Conservation (phyloP, 2,797 vertebrate genomes). For the Lycodopsis pacificus region DNA sequence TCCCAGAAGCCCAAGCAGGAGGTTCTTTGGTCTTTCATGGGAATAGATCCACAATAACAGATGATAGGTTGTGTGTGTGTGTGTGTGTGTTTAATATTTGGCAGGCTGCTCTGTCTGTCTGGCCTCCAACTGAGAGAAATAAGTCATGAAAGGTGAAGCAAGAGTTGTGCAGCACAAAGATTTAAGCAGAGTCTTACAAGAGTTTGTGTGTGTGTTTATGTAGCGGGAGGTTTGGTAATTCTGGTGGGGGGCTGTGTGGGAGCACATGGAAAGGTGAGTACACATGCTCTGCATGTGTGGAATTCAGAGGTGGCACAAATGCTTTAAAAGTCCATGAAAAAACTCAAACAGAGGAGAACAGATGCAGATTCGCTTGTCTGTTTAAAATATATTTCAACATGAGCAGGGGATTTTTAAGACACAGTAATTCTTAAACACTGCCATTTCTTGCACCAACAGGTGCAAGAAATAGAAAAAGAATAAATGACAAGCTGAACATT, state of each 20-base stretch:
- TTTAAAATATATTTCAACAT: constrained; percentile 19
- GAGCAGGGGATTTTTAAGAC: constrained; percentile 2
- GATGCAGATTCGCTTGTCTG: constrained; percentile 8
- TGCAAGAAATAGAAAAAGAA: constrained; percentile 19
- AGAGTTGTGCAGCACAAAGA: constrained; percentile 59
- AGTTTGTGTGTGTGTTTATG: constrained; percentile 54
- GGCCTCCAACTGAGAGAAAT: constrained; percentile 68
- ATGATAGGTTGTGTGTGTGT: constrained; percentile 68
- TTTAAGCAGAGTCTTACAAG: constrained; percentile 53
- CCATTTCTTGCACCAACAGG: constrained; percentile 7
- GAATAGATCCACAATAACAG: constrained; percentile 81
- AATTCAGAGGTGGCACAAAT: constrained; percentile 17
- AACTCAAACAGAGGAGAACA: constrained; percentile 16
- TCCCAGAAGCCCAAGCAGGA: constrained; percentile 79
- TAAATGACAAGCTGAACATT: constrained; percentile 3
- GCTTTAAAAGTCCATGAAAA: constrained; percentile 1
- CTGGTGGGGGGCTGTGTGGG: background rate
- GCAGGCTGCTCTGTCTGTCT: constrained; percentile 68
- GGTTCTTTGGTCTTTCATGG: constrained; percentile 81
- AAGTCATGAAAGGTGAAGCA: constrained; percentile 77
- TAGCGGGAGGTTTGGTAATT: constrained; percentile 17
- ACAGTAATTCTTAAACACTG: constrained; percentile 3
- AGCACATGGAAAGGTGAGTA: constrained; percentile 12
- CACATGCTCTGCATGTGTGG: constrained; percentile 17
- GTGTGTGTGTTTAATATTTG: constrained; percentile 62